A percentile compares a stretch with the other conserved stretches of the same genome.
phyloP scores from a whole-genome alignment of 2,888 invertebrate genomes.

The Eilema sororculum region DNA sequence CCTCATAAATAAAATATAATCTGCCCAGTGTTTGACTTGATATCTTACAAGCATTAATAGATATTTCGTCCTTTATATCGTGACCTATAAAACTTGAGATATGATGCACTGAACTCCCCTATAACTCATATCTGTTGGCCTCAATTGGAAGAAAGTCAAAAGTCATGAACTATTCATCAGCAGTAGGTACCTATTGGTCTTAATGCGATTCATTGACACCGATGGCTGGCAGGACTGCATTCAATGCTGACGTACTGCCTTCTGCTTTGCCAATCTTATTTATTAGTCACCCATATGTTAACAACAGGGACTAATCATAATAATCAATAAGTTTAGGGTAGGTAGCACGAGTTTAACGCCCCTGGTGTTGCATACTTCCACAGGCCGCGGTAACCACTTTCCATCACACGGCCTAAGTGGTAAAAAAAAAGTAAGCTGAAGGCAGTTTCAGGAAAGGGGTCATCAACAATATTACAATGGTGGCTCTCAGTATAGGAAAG shows the following conservation, averaged over 20 bases:
- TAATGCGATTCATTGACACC: constrained; percentile 15
- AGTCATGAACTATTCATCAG: constrained; percentile 22
- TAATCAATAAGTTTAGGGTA: no score
- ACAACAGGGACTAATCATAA: no score
- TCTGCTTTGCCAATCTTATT: neutral
- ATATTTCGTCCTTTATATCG: neutral
- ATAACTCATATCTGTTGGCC: constrained; percentile 19
- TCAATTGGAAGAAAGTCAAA: constrained; percentile 27
- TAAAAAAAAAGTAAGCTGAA: no score
- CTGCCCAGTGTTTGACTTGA: neutral
- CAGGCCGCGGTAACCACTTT: no score
- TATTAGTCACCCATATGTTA: neutral
- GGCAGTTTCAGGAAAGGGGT: no score
- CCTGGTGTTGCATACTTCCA: no score
- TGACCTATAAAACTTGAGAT: constrained; percentile 7
- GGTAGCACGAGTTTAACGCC: no score
- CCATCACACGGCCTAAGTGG: no score
- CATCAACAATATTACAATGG: no score
- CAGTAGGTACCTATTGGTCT: constrained; percentile 12
- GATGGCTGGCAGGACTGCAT: neutral
- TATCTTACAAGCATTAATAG: neutral
- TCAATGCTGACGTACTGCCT: neutral
- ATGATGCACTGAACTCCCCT: constrained; percentile 3
- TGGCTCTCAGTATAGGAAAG: no score
- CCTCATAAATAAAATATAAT: no score